A percentile compares a stretch with the other conserved stretches of the same genome.
Conservation (phyloP, 2,797 vertebrate genomes). For the Macroramphosus scolopax region DNA sequence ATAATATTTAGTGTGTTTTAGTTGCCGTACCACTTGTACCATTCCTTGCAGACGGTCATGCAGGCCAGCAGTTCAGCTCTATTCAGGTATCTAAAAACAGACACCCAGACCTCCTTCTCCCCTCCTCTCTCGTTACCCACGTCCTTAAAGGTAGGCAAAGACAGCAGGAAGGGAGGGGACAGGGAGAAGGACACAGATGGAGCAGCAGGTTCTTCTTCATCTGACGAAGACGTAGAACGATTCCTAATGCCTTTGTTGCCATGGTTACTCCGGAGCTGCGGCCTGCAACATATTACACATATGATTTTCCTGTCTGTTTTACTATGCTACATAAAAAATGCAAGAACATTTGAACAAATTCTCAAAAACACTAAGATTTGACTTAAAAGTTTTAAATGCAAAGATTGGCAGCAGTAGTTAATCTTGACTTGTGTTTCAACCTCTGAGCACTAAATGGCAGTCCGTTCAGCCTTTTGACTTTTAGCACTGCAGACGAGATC, state of each 20-base stretch:
- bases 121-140: conserved; percentile 85
- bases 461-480: too few relatives aligned
- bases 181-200: conserved; percentile 34
- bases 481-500: too few relatives aligned
- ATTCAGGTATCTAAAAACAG: conserved; percentile 91
- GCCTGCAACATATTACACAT: conserved; percentile 34
- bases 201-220: conserved; percentile 56
- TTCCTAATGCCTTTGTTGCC: conserved; percentile 39
- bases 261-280: conserved; percentile 59
- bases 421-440: too few relatives aligned
- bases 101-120: conserved; percentile 97
- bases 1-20: too few relatives aligned
- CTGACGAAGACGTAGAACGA: conserved; percentile 66
- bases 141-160: conserved; percentile 79
- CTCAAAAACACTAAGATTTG: too few relatives aligned
- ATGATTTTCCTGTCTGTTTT: background rate
- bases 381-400: too few relatives aligned
- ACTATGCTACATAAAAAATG: too few relatives aligned
- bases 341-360: too few relatives aligned
- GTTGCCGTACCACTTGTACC: conserved; percentile 95
- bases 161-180: conserved; percentile 72
- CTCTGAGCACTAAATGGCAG: too few relatives aligned
- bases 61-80: conserved; percentile 92
- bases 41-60: conserved; percentile 98
- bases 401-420: too few relatives aligned